Base-by-base conservation (phyloP, 2,888 invertebrate genomes). In the Anodontia alba region DNA sequence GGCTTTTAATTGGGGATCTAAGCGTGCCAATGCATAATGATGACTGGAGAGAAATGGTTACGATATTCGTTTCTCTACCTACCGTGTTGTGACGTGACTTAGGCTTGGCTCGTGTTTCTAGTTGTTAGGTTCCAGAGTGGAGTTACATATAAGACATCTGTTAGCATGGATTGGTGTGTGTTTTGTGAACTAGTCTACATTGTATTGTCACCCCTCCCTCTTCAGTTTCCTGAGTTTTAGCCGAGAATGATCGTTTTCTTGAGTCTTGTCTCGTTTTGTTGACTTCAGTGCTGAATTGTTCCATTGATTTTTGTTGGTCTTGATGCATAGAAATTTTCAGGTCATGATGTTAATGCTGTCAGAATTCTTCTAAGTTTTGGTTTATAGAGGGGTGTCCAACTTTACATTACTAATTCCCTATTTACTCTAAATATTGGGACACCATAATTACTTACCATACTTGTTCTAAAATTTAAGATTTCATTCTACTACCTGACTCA, bases 121-220 rank as follows among this genome's bases (percentile, higher is more conserved):
- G 62, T 54, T 62, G 62, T 62, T 62, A 17, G 31, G 62, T 62
- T 62, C 33, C 33, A 62, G 62, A 62, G 33, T 62, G 62, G 62
- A 31, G 62, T 62, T 17, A 33, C 20, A 62, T 62, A 33, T 31
- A 7, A 31, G 33, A 62, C 33, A 62, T 33, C 20, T 62, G 62
- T 62, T 62, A 3, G 62, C 62, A 62, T 62, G 62, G 62, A 62
- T 62, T 62, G 62, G 62, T 62, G 62, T 62, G 62, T 62, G 62
- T 62, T 62, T 62, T 31, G 62, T 62, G 62, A 62, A 62, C 33
- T 33, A 62, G 62, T 62, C 12, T 12, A 17, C 33, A 33, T 62
- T 62, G 62, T 62, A 8, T 17, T 33, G 62, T 62, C 33, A 33
- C 31, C 62, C 62, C 62, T 17, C 62, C 62, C 62, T 33, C 17